Evolutionary conservation across 2,113 vertebrate genomes (phyloP).

Genomic region (Kobus ellipsiprymnus): DNA sequence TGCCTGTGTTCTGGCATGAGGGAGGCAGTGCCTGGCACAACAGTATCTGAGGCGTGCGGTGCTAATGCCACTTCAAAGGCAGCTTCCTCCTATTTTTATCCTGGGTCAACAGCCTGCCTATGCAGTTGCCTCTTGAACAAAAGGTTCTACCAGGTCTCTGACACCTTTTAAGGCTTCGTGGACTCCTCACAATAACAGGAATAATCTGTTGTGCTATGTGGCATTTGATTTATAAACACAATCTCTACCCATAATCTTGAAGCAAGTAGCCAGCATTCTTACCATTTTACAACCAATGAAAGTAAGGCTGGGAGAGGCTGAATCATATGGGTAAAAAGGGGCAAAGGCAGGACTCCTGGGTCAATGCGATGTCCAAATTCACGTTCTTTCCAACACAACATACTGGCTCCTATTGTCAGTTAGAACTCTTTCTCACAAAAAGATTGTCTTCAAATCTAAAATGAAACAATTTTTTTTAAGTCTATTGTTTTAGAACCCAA

Average conservation of each 20-base stretch:
- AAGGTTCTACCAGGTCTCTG: slow-evolving; percentile 66
- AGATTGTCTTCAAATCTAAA: neutral
- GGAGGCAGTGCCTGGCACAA: neutral
- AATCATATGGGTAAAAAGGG: neutral
- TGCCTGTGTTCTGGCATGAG: neutral
- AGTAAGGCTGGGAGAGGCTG: neutral
- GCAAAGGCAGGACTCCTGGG: too few relatives aligned
- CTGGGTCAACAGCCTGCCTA: neutral
- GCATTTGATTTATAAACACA: neutral
- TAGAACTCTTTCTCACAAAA: neutral
- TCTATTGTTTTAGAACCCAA: neutral
- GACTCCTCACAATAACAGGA: neutral
- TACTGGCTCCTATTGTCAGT: neutral
- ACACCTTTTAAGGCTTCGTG: slow-evolving; percentile 17
- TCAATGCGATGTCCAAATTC: neutral
- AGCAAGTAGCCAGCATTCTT: neutral
- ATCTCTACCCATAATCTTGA: neutral
- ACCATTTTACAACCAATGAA: neutral
- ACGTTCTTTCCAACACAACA: neutral
- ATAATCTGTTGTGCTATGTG: neutral
- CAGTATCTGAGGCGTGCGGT: neutral
- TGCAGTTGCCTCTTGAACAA: slow-evolving; percentile 61
- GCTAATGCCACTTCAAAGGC: slow-evolving; percentile 61
- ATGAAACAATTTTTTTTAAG: neutral
- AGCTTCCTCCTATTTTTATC: slow-evolving; percentile 62